Conservation (phyloP, 2,113 vertebrate genomes). For the Hippopotamus amphibius region DNA sequence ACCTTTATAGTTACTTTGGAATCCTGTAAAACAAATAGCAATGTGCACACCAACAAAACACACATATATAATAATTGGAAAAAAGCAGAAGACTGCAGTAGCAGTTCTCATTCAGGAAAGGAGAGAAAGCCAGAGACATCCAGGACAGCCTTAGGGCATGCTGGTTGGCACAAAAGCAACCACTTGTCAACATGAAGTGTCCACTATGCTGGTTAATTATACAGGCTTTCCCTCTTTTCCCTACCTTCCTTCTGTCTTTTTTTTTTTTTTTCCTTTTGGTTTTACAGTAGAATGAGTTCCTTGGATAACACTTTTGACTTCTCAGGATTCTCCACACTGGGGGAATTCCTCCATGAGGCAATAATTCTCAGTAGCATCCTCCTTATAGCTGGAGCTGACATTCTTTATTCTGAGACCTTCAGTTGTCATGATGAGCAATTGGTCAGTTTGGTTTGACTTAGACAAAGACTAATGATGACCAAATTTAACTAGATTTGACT, state of each 20-base stretch:
- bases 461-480: background rate
- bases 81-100: background rate
- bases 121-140: background rate
- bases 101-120: background rate
- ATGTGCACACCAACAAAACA: background rate
- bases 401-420: background rate
- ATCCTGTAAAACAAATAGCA: background rate
- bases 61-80: background rate
- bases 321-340: background rate
- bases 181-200: background rate
- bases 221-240: background rate
- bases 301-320: background rate
- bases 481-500: background rate
- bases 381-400: background rate
- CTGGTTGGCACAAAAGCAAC: background rate
- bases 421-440: background rate
- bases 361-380: background rate
- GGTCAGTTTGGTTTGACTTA: background rate
- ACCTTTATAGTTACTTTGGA: background rate
- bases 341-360: background rate
- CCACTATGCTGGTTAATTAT: background rate
- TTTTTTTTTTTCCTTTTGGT: background rate
- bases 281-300: background rate
- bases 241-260: background rate
- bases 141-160: background rate